Conservation (phyloP, 2,797 vertebrate species). For the Molossus alvarezi region DNA sequence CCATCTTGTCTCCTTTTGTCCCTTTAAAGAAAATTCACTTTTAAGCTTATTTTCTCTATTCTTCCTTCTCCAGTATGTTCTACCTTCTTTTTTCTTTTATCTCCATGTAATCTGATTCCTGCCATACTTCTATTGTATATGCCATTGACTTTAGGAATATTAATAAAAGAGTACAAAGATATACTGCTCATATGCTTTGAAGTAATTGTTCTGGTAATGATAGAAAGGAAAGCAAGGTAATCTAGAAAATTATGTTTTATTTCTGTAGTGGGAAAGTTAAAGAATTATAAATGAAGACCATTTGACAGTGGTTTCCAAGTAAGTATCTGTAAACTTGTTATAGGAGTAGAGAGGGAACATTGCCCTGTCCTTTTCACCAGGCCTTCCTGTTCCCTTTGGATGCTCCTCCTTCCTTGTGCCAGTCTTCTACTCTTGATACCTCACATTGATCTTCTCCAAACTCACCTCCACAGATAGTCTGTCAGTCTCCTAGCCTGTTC, state of each 20-base stretch:
- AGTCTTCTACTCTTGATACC: background rate
- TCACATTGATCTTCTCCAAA: background rate
- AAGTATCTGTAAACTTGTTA: background rate
- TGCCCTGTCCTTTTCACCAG: background rate
- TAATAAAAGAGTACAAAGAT: background rate
- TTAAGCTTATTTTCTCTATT: conserved; percentile 24
- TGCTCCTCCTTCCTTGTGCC: background rate
- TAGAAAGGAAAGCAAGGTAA: background rate
- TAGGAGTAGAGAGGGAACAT: background rate
- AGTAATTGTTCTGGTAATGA: conserved; percentile 9
- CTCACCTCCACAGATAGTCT: background rate
- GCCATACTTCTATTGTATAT: background rate
- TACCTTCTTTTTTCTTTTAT: background rate
- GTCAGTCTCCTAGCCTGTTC: background rate
- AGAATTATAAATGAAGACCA: background rate
- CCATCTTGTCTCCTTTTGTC: background rate
- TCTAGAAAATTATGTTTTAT: background rate
- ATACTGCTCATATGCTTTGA: background rate
- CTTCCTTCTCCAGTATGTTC: background rate
- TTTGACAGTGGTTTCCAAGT: conserved; percentile 5
- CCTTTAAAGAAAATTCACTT: conserved; percentile 10
- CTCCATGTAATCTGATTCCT: background rate
- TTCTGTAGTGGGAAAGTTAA: conserved; percentile 37
- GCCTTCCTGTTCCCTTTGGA: background rate
- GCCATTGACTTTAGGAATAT: background rate